Evolutionary conservation across 2,113 vertebrate genomes (phyloP), one percentile per base, ranked within the genome.

Genomic region (Grallaria varia): DNA sequence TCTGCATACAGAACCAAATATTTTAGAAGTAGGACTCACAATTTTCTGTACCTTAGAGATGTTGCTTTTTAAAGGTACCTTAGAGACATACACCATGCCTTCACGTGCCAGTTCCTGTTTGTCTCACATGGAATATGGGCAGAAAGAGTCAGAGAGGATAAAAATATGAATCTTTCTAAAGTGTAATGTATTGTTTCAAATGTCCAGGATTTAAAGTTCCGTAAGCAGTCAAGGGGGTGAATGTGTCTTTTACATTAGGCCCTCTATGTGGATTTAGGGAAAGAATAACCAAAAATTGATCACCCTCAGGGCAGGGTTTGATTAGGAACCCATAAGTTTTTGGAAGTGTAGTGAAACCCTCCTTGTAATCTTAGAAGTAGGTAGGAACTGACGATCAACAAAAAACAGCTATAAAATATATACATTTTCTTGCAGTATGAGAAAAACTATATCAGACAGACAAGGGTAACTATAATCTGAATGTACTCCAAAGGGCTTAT

Each of bases 391-490:
- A 73, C 40, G 55, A 8, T 44, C 25, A 16, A 14, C 50, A 77
- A 67, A 77, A 66, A 67, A 2, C 11, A 78, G 4, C 40, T 66
- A 8, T 93, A 55, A 79, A 87, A 83, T 83, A 11, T 14, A 0
- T 62, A 8, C 66, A 33, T 85, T 83, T 18, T 16, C 24, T 47
- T 53, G 27, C 42, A 59, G 14, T 49, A 58, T 3, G 2, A 89
- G 15, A 49, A 76, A 27, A 64, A 15, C 62, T 86, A 7, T 83
- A 55, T 55, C 12, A 28, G 56, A 25, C 25, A 84, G 42, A 30
- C 87, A 88, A 82, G 19, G 68, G 45, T 92, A 68, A 39, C 82
- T 96, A 24, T 87, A 92, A 86, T 96, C 82, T 87, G 71, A 95
- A 56, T 35, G 53, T n/a, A 83, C 27, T 80, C 24, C 47, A 52